Conservation (phyloP, 2,113 vertebrate genomes). For the Gavialis gangeticus region DNA sequence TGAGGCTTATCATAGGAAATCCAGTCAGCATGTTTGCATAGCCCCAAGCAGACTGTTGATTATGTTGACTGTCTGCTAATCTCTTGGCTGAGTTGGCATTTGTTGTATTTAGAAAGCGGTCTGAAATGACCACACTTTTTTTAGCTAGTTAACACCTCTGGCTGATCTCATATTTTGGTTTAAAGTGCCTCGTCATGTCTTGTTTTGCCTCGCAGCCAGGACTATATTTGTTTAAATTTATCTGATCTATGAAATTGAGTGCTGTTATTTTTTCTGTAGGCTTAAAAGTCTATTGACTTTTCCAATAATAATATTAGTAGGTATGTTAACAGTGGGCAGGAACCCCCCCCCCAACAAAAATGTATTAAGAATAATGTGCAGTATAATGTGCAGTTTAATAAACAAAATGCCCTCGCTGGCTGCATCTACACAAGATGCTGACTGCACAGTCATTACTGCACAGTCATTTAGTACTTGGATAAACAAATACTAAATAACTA, state of each 20-base stretch:
- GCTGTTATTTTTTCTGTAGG: rapidly evolving
- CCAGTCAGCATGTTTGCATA: not conserved
- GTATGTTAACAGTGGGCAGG: not conserved
- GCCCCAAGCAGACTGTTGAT: constrained; percentile 20
- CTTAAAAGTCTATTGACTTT: not conserved
- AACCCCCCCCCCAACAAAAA: not conserved
- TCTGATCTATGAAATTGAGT: not conserved
- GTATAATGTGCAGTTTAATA: rapidly evolving
- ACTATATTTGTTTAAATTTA: not conserved
- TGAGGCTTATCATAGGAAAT: not conserved
- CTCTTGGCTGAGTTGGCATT: constrained; percentile 20
- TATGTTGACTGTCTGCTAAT: constrained; percentile 45
- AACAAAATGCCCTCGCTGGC: not conserved
- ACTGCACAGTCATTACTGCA: too few relatives aligned
- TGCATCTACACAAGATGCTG: too few relatives aligned
- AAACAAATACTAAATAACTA: too few relatives aligned
- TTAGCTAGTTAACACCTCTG: constrained; percentile 24
- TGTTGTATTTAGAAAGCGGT: constrained; percentile 50
- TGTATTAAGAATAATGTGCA: not conserved
- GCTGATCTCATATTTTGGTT: constrained; percentile 24
- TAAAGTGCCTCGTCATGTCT: constrained; percentile 19
- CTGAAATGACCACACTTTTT: constrained; percentile 23
- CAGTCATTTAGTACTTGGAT: too few relatives aligned
- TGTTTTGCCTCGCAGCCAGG: not conserved
- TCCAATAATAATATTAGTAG: not conserved